Evolutionary conservation across 2,888 invertebrate genomes (phyloP), one percentile per base, ranked within the genome.

Genomic region (Dichetophora obliterata): DNA sequence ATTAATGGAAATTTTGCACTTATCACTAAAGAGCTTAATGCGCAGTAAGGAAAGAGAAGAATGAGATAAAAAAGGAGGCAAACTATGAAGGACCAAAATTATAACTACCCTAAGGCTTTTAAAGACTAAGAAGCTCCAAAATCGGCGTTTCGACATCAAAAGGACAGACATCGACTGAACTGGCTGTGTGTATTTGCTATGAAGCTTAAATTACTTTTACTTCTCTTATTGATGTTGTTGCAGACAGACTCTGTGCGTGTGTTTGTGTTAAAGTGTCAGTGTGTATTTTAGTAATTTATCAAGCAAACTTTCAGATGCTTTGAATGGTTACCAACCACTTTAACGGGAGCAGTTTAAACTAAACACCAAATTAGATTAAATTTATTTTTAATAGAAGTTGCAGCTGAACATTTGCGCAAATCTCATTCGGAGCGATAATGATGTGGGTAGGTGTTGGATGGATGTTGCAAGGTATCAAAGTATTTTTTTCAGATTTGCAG

Each of bases 1-100:
- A 68, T 48, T 68, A 68, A 68, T 68, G 50, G 48, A 68, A 37
- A 43, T 68, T 19, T 48, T 43, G 37, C 22, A 66, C 37, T 66
- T 43, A 14, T 68, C 27, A 22, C 22, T n/a, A 48, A 34, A 63
- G 22, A n/a, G 19, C 54, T 6, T 54, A 19, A n/a, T 19, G 19
- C n/a, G 19, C n/a, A n/a, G 19, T 2, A 8, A 19, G 54, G 14
- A n/a, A n/a, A 11, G 2, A 8, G 19, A 54, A 54, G 19, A 54
- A 19, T 6, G 1, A 54, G 3, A 22, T 19, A 4, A 19, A 54
- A n/a, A 54, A 1, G 22, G 27, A 31, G 31, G 31, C 31, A 1
- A 63, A 31, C 6, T 16, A 19, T 8, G 3, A 54, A 19, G n/a
- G 19, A 5, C 22, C 9, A 54, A 19, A 19, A 54, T 54, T 1